Evolutionary conservation across 2,888 invertebrate genomes (phyloP).

Genomic region (Dicyrtoma fusca): DNA sequence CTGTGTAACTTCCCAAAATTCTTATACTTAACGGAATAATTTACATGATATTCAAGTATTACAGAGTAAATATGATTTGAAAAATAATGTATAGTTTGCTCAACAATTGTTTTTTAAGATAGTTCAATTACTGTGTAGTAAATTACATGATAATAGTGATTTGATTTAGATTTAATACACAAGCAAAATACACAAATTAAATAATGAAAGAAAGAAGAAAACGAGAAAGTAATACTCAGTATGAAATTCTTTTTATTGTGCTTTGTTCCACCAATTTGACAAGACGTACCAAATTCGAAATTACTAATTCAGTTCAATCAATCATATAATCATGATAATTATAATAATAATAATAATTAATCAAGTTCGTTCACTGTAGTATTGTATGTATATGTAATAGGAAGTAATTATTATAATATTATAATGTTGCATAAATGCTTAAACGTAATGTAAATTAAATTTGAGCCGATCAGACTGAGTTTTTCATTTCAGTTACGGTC

Average conservation of each 20-base stretch:
- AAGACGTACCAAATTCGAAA: constrained; percentile 38
- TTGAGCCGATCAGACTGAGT: constrained; percentile 39
- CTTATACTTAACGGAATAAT: no score
- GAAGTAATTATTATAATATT: constrained; percentile 37
- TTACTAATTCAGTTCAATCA: constrained; percentile 41
- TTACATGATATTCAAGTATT: no score
- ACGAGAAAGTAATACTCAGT: constrained; percentile 23
- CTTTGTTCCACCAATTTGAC: constrained; percentile 41
- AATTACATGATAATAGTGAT: no score
- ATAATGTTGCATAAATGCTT: constrained; percentile 38
- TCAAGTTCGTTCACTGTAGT: constrained; percentile 39
- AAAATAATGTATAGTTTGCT: no score
- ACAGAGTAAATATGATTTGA: no score
- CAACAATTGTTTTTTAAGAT: no score
- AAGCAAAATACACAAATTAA: no score
- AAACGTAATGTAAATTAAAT: constrained; percentile 38
- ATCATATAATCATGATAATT: constrained; percentile 35
- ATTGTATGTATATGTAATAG: constrained; percentile 36
- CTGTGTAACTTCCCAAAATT: no score
- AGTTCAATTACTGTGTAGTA: no score
- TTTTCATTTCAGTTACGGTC: constrained; percentile 75
- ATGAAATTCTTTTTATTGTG: constrained; percentile 42
- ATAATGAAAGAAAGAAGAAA: neutral
- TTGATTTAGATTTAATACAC: no score
- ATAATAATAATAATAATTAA: constrained; percentile 39